phyloP scores from a whole-genome alignment of 30 jellyfish, hydroid and myxozoan genomes.

The Phacellophora camtschatica region DNA sequence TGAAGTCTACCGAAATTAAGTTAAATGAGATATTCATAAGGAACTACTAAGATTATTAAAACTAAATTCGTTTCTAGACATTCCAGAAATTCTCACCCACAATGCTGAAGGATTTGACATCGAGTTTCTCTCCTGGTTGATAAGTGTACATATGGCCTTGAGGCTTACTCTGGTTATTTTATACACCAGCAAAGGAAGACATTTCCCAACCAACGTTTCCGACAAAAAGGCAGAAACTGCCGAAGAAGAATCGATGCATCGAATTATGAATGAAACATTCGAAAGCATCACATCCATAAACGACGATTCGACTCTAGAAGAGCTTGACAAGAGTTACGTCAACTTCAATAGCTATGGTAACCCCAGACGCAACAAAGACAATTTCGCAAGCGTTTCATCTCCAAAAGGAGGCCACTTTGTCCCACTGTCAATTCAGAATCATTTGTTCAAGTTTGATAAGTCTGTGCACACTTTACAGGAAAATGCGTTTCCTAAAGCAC shows the following conservation, averaged over 20 bases:
- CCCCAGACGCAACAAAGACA: not conserved
- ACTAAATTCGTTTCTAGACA: slow-evolving; percentile 14
- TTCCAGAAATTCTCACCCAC: not conserved
- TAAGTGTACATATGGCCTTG: slow-evolving; percentile 53
- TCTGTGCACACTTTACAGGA: not conserved
- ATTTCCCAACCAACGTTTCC: not conserved
- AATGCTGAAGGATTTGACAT: slow-evolving; percentile 29
- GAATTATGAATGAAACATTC: slow-evolving; percentile 32
- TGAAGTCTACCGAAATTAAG: too few species aligned
- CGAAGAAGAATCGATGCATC: not conserved
- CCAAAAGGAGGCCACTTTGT: slow-evolving; percentile 55
- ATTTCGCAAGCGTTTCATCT: slow-evolving; percentile 34
- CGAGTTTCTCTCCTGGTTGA: slow-evolving; percentile 47
- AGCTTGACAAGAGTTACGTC: slow-evolving; percentile 11
- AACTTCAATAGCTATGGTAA: slow-evolving; percentile 22
- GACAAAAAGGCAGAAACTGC: not conserved
- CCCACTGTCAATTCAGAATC: slow-evolving; percentile 50
- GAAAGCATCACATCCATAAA: slow-evolving; percentile 44
- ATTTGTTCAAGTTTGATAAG: not conserved
- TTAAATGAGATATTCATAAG: too few species aligned
- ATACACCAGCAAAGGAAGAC: not conserved
- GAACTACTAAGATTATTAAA: too few species aligned
- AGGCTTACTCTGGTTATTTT: slow-evolving; percentile 22
- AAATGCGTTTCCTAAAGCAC: not conserved
- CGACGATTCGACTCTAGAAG: slow-evolving; percentile 49